These are phyloP conservation scores for Mimachlamys varia DNA, from an alignment of 2,888 invertebrate species.

Conservation along the genomic window DNA sequence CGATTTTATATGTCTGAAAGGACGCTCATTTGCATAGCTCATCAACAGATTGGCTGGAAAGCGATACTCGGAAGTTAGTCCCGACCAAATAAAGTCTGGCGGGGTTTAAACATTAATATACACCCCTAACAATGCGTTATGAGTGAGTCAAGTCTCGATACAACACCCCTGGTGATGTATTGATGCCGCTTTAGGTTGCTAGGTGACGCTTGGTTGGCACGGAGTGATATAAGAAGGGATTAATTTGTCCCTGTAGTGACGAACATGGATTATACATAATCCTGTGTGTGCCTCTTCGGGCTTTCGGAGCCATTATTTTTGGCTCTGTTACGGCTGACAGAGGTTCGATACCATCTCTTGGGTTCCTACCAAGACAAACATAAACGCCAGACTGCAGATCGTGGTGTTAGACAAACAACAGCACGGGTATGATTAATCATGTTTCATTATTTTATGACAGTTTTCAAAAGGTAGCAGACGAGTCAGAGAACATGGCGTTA, in stretches of 20 bases:
- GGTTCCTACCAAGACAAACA: background rate
- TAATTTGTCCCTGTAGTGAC: background rate
- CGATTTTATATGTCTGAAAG: background rate
- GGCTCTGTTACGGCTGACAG: background rate
- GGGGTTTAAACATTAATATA: too few relatives aligned
- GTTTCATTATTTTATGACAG: background rate
- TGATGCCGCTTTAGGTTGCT: background rate
- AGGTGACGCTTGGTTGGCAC: background rate
- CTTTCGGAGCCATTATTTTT: background rate
- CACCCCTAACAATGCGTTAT: background rate
- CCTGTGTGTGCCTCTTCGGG: background rate
- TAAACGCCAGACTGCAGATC: background rate
- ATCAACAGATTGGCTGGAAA: background rate
- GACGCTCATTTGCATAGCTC: background rate
- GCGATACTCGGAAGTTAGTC: too few relatives aligned
- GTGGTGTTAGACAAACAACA: background rate
- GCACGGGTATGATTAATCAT: background rate
- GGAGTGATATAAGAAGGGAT: background rate
- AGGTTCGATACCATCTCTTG: constrained; percentile 11
- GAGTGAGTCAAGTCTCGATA: background rate
- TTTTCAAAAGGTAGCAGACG: too few relatives aligned
- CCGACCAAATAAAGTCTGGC: too few relatives aligned
- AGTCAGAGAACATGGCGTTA: too few relatives aligned
- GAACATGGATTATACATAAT: background rate
- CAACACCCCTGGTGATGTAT: background rate